phyloP scores from a whole-genome alignment of 2,888 invertebrate genomes.

The Pristionchus entomophagus region DNA sequence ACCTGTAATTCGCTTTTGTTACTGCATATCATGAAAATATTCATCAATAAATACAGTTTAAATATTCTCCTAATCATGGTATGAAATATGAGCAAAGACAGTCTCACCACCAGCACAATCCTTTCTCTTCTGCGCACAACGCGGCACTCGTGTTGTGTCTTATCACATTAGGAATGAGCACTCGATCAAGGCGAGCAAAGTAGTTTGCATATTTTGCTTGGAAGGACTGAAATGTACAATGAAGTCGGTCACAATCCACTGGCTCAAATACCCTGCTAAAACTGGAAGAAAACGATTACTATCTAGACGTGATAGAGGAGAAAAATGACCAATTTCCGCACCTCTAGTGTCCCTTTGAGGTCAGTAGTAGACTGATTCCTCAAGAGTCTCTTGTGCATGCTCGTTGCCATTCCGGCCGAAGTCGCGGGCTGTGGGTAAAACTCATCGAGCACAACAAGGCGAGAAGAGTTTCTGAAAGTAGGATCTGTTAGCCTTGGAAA shows the following conservation, averaged over 20 bases:
- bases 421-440: background rate
- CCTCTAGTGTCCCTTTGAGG: background rate
- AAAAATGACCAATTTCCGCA: no score
- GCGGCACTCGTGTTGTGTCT: constrained; percentile 14
- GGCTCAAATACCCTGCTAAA: no score
- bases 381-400: background rate
- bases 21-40: no score
- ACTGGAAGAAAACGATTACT: no score
- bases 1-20: no score
- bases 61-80: no score
- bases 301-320: no score
- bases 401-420: background rate
- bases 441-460: background rate
- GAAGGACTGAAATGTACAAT: background rate
- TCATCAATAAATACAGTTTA: no score
- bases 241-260: no score
- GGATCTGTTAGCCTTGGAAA: no score
- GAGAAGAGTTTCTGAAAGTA: background rate
- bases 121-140: background rate
- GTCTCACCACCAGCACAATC: constrained; percentile 4
- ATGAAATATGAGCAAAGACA: no score
- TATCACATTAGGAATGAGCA: background rate
- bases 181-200: background rate
- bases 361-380: background rate
- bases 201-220: background rate